These are phyloP conservation scores for Cettia cetti DNA, from an alignment of 2,113 vertebrate species.

Conservation along the genomic window DNA sequence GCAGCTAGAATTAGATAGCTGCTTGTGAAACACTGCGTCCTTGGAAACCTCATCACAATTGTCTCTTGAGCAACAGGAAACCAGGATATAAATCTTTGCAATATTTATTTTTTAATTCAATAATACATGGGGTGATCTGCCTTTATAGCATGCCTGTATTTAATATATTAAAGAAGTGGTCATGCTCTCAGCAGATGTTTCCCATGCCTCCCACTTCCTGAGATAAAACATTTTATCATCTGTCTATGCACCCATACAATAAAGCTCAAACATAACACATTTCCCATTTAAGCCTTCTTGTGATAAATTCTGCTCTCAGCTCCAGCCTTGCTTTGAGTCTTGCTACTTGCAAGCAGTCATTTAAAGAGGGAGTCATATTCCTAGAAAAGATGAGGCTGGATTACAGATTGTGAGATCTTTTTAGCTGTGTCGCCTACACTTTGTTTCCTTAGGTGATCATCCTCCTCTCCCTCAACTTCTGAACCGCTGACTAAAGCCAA, in stretches of 20 bases:
- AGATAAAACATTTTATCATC: background rate
- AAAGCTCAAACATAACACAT: background rate
- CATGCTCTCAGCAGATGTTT: background rate
- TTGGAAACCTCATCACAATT: background rate
- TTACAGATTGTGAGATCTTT: background rate
- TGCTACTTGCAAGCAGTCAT: background rate
- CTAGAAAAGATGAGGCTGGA: background rate
- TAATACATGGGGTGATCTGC: background rate
- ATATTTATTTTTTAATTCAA: background rate
- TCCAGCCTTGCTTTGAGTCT: background rate
- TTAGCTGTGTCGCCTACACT: background rate
- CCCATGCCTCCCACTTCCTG: background rate
- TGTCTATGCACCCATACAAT: background rate
- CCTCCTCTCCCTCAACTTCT: background rate
- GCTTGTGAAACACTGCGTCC: background rate
- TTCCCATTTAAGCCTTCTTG: background rate
- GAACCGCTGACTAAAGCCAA: background rate
- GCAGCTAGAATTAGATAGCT: background rate
- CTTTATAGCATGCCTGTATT: background rate
- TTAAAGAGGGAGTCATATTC: background rate
- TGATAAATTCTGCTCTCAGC: background rate
- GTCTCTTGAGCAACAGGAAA: background rate
- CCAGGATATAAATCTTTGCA: background rate
- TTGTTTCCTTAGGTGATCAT: background rate
- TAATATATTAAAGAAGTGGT: background rate